Evolutionary conservation across 2,113 vertebrate species (phyloP), one percentile per base, ranked within the genome.

Genomic region (Ranitomeya imitator): DNA sequence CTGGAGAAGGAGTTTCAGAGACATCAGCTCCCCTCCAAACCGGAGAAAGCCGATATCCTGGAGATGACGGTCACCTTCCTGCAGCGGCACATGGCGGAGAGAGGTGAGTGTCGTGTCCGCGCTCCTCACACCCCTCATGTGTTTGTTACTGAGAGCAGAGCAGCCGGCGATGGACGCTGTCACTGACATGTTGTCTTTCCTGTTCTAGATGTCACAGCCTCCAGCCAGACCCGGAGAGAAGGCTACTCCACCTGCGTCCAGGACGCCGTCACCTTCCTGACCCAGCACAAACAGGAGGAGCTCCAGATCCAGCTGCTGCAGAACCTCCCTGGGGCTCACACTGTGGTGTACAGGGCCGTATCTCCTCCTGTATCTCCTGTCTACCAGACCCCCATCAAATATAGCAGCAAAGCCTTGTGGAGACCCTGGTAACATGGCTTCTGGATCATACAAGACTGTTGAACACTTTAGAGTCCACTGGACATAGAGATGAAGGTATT

Each of bases 51-150:
- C 0, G 95, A 96, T 87, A 94, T 96, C 90, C 90, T 96, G 93
- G 95, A 96, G 92, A 96, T 96, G 96, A 95, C 96, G 0, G 95
- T 96, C 85, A 94, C 92, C 92, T 95, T 95, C 91, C 93, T 96
- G 91, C 94, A 95, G 60, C 71, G 63, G 45, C 84, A 90, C 37
- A 55, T 63, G 65, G 16, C 45, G 18, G 31, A 14, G 18, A 83
- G 91, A 83, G 85, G 94, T 92, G 92, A 91, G 92, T 78, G 5
- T 74, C 71, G 5, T 65, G 45, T 69, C 37, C 63, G 7, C 0
- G 31, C 26, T 79, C 26, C 8, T n/a, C 19, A 31, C 7, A 73
- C n/a, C 7, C 45, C 73, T 74, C 71, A 86, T 31, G 19, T 8
- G 15, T 23, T 37, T 81, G 15, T 81, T 52, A 78, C 16, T 77